Conservation (phyloP, 1,140 invertebrate species). For the Drosophila saltans region DNA sequence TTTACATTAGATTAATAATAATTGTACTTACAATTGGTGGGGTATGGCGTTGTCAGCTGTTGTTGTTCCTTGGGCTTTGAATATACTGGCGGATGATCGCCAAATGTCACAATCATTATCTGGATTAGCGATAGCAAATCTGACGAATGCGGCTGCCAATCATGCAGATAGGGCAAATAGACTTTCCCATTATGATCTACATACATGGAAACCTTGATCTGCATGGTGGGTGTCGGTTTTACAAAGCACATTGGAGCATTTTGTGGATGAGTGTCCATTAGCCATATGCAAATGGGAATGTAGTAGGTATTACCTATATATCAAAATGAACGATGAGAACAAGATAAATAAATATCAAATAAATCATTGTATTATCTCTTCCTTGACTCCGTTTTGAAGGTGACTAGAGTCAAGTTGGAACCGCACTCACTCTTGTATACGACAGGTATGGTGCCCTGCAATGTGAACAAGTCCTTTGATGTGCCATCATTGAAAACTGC, state of each 20-base stretch:
- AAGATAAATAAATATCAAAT: neutral
- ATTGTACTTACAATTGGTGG: slow-evolving; percentile 53
- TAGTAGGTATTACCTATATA: slow-evolving; percentile 92
- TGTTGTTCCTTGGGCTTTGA: slow-evolving; percentile 86
- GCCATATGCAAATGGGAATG: slow-evolving; percentile 98
- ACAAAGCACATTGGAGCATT: slow-evolving; percentile 99
- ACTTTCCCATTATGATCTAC: slow-evolving; percentile 98
- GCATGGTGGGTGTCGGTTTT: slow-evolving; percentile 97
- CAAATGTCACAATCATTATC: slow-evolving; percentile 96
- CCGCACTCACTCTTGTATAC: slow-evolving; percentile 90
- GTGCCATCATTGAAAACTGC: slow-evolving; percentile 96
- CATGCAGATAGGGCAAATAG: slow-evolving; percentile 97
- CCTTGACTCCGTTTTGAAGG: too few relatives aligned
- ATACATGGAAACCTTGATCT: slow-evolving; percentile 96
- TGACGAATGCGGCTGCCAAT: slow-evolving; percentile 94
- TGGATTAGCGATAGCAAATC: slow-evolving; percentile 94
- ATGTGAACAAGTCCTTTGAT: slow-evolving; percentile 91
- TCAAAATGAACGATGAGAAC: neutral
- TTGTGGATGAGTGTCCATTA: slow-evolving; percentile 98
- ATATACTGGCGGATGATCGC: slow-evolving; percentile 97
- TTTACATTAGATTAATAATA: too few relatives aligned
- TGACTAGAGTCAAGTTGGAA: too few relatives aligned
- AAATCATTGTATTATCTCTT: too few relatives aligned
- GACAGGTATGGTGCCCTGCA: slow-evolving; percentile 97
- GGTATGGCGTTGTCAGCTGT: slow-evolving; percentile 63